These are phyloP conservation scores for Astyanax mexicanus DNA, from an alignment of 2,797 vertebrate species.

Conservation along the genomic window DNA sequence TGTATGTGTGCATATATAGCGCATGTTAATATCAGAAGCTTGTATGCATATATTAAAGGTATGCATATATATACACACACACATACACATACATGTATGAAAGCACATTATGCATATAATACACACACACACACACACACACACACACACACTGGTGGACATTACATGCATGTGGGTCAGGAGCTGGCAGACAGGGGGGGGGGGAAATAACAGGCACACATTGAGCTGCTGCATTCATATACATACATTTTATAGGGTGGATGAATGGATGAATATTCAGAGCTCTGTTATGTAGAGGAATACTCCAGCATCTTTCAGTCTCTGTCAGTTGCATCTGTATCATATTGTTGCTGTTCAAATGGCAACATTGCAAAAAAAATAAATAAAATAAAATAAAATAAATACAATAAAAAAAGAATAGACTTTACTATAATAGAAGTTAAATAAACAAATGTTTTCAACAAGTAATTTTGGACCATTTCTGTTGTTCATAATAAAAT, in stretches of 20 bases:
- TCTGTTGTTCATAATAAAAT: too few species aligned
- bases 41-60: neutral
- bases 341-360: too few species aligned
- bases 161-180: slow-evolving; percentile 24
- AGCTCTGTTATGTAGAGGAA: neutral
- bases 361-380: too few species aligned
- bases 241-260: neutral
- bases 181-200: neutral
- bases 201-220: neutral
- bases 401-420: too few species aligned
- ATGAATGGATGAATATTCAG: neutral
- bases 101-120: slow-evolving; percentile 16
- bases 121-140: slow-evolving; percentile 6
- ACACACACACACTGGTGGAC: slow-evolving; percentile 14
- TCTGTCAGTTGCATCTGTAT: too few species aligned
- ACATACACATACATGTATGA: slow-evolving; percentile 3
- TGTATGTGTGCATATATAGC: slow-evolving; percentile 69
- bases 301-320: too few species aligned
- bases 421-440: too few species aligned
- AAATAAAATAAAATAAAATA: too few species aligned
- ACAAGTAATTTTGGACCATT: too few species aligned
- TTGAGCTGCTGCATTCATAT: neutral
- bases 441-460: too few species aligned
- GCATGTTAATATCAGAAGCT: slow-evolving; percentile 14
- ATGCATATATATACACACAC: neutral